Evolutionary conservation across 2,797 vertebrate species (phyloP).

Genomic region (Etheostoma nigrum): DNA sequence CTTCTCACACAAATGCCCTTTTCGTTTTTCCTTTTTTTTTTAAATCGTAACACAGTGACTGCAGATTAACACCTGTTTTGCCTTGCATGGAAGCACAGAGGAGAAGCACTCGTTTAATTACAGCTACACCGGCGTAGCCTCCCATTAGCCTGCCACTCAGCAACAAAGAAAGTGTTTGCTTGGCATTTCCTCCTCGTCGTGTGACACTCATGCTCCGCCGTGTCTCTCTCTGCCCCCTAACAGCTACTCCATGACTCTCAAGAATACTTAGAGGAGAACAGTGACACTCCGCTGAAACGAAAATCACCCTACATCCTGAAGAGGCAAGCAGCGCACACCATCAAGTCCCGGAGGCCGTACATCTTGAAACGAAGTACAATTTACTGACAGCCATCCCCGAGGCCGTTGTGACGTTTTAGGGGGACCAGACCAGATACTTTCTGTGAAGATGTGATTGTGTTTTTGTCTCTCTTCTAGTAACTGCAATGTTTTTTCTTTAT

Average conservation of each 20-base stretch:
- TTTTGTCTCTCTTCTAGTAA: constrained; percentile 63
- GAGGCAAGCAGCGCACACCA: constrained; percentile 87
- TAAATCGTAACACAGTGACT: constrained; percentile 16
- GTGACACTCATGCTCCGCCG: constrained; percentile 13
- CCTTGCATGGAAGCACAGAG: constrained; percentile 41
- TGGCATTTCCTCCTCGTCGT: background rate
- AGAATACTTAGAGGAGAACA: constrained; percentile 87
- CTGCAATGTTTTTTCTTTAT: constrained; percentile 32
- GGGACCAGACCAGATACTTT: constrained; percentile 62
- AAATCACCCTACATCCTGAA: constrained; percentile 98
- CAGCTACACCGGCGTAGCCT: background rate
- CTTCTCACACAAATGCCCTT: constrained; percentile 3
- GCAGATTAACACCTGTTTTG: constrained; percentile 54
- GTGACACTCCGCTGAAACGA: constrained; percentile 89
- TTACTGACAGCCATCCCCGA: constrained; percentile 85
- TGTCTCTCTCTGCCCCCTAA: constrained; percentile 23
- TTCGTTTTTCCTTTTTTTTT: background rate
- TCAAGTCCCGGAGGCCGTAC: constrained; percentile 95
- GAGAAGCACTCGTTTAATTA: constrained; percentile 40
- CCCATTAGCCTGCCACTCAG: constrained; percentile 29
- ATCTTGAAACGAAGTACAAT: constrained; percentile 92
- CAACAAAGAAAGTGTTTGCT: constrained; percentile 31
- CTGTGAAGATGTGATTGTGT: constrained; percentile 82
- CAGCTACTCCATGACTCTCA: constrained; percentile 82
- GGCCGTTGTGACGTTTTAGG: background rate